Evolutionary conservation across 1,140 invertebrate species (phyloP).

Genomic region (honey bee (Apis mellifera)): DNA sequence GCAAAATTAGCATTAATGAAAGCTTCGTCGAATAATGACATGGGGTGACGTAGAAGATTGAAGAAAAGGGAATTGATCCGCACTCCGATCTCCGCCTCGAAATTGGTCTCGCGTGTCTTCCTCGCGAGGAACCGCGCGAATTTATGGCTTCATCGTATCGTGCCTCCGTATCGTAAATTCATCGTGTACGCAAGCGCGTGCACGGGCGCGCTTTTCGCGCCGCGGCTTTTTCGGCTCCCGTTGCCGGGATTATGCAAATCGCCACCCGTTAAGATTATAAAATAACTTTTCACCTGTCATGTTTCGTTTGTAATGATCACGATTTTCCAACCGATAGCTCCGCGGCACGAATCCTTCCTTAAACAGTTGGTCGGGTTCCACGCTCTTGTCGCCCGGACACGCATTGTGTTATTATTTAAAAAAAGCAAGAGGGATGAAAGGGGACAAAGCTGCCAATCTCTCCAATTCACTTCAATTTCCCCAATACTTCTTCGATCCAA

Average conservation of each 20-base stretch:
- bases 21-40: too few species aligned
- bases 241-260: constrained; percentile 57
- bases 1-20: too few species aligned
- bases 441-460: constrained; percentile 15
- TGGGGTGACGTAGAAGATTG: too few species aligned
- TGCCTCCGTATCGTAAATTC: constrained; percentile 50
- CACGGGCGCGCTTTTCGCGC: constrained; percentile 28
- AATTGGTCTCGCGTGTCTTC: constrained; percentile 79
- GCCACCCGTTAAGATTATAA: constrained; percentile 34
- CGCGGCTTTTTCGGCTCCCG: not conserved
- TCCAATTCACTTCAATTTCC: too few species aligned
- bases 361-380: constrained; percentile 10
- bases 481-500: not conserved
- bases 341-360: constrained; percentile 29
- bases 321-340: constrained; percentile 34
- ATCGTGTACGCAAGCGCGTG: constrained; percentile 25
- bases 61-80: constrained; percentile 6
- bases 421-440: not conserved
- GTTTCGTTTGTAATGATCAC: constrained; percentile 44
- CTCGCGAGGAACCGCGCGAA: constrained; percentile 58
- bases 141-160: constrained; percentile 80
- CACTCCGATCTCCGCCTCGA: constrained; percentile 48
- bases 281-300: constrained; percentile 43
- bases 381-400: not conserved
- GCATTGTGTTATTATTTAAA: not conserved